Evolutionary conservation across 2,797 vertebrate species (phyloP).

Genomic region (Melanogrammus aeglefinus): DNA sequence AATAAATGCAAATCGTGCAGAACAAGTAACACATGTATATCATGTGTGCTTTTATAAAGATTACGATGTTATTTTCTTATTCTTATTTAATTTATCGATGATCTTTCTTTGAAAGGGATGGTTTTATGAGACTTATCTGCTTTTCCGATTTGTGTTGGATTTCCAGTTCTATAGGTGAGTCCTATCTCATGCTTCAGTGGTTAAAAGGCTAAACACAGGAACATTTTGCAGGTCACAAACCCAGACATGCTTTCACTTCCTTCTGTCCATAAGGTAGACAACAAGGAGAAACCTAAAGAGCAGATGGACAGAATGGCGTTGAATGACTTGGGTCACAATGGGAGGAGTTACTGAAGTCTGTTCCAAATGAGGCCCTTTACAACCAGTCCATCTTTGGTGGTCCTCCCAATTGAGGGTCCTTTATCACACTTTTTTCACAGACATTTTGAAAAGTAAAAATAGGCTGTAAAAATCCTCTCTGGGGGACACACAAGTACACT

Average conservation of each 20-base stretch:
- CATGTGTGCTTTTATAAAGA: background rate
- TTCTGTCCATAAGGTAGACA: conserved; percentile 56
- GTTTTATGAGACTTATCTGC: conserved; percentile 3
- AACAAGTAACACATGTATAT: background rate
- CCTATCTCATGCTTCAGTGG: conserved; percentile 26
- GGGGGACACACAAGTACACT: conserved; percentile 46
- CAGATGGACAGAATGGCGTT: conserved; percentile 66
- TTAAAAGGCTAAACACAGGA: conserved; percentile 48
- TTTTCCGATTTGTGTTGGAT: conserved; percentile 10
- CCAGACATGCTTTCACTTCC: conserved; percentile 52
- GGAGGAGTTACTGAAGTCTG: conserved; percentile 55
- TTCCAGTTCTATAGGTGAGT: conserved; percentile 45
- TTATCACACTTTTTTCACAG: conserved; percentile 61
- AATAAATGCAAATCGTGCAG: background rate
- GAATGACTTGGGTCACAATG: conserved; percentile 56
- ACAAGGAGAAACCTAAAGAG: conserved; percentile 50
- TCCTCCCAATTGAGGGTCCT: conserved; percentile 55
- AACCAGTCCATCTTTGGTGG: conserved; percentile 54
- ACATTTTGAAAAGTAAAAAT: conserved; percentile 58
- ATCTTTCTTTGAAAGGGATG: background rate
- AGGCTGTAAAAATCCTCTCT: conserved; percentile 58
- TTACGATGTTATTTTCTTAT: background rate
- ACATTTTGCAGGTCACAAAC: conserved; percentile 38
- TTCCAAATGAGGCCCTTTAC: conserved; percentile 52
- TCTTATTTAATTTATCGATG: background rate